Base-by-base conservation (phyloP, 2,113 vertebrate species). In the Myrmophylax atrothorax region DNA sequence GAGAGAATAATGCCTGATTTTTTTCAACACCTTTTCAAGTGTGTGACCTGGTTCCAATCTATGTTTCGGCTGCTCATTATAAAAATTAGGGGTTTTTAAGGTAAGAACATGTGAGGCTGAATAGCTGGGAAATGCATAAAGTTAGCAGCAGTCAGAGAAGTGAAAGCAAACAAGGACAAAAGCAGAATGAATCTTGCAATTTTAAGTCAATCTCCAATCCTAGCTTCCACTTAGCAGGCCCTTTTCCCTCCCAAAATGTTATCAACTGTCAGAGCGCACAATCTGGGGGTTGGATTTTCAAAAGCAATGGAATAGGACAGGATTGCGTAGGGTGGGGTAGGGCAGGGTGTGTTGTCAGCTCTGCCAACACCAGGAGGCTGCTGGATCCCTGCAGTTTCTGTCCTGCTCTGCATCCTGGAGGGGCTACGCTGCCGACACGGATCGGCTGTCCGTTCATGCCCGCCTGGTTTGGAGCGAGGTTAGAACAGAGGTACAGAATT, bases 241-340 rank as follows among this genome's bases (percentile, higher is more conserved):
- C 25, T 24, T 73, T 67, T 69, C 29, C 35, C 66, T 60, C 58
- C 58, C 74, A 59, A 93, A 87, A 59, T 19, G 6, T 59, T 75
- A 40, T 12, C 69, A n/a, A 0, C 75, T 50, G 19, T 74, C 75
- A 90, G 82, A 74, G n/a, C 18, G 77, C 35, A 3, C 63, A 38
- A 80, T 77, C 22, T 5, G 3, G 10, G 7, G 74, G 49, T n/a
- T n/a, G 7, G 35, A 10, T 49, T 68, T 74, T 53, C 74, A 50
- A 10, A 55, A 26, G 62, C 46, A 10, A 1, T 15, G 15, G 53
- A 60, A 29, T 12, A 60, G 58, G 66, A 35, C 52, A 42, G 69
- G 38, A 18, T 29, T 5, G 55, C 0, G 0, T 11, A 6, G 70
- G 50, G 46, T 52, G 0, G 0, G 50, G 18, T 49, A 55, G 73